phyloP scores from a whole-genome alignment of 2,113 vertebrate species.

The Neolamprologus variostigma region DNA sequence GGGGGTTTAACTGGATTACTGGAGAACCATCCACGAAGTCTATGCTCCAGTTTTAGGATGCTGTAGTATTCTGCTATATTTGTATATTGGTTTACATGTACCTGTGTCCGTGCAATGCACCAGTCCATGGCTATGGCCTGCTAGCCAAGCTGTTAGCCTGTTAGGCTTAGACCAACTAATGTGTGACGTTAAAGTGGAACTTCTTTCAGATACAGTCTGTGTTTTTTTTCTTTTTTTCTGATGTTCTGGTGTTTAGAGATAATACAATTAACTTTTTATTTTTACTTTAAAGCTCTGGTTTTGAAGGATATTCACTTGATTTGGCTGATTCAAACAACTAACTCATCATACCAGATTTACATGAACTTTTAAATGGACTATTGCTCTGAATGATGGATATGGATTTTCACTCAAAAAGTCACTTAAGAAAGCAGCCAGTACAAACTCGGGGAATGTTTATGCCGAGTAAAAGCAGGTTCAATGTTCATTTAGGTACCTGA shows the following conservation, averaged over 20 bases:
- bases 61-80: not conserved
- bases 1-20: not conserved
- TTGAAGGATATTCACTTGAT: not conserved
- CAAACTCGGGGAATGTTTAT: not conserved
- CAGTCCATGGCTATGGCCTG: not conserved
- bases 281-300: not conserved
- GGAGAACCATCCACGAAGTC: not conserved
- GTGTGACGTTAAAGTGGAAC: not conserved
- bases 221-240: rapidly evolving
- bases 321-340: not conserved
- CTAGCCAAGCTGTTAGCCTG: not conserved
- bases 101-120: not conserved
- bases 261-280: not conserved
- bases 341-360: not conserved
- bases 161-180: not conserved
- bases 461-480: not conserved
- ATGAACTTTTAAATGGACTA: not conserved
- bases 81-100: rapidly evolving
- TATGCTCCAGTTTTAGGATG: not conserved
- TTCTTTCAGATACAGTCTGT: not conserved
- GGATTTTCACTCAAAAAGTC: not conserved
- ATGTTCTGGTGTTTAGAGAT: not conserved
- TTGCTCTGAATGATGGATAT: not conserved
- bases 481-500: not conserved
- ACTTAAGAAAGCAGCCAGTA: not conserved